Conservation (phyloP, 1,140 invertebrate species). For the Mamestra configurata region DNA sequence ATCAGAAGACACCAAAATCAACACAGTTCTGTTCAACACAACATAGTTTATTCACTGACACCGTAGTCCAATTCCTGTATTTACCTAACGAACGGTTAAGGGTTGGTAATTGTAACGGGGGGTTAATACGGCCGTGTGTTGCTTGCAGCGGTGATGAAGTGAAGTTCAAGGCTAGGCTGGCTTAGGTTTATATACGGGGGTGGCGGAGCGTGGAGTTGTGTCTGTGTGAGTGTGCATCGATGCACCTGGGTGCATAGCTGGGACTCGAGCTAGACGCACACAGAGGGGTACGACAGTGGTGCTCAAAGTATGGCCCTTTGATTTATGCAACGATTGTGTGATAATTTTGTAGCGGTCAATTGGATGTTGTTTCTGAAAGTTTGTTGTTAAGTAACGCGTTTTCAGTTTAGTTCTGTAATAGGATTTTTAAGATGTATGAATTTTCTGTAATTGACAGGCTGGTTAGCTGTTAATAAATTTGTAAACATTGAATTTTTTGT, state of each 20-base stretch:
- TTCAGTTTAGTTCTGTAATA: too few species aligned
- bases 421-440: too few species aligned
- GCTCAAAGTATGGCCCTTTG: slow-evolving; percentile 51
- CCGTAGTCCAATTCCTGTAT: slow-evolving; percentile 48
- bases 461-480: too few species aligned
- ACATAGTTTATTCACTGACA: slow-evolving; percentile 63
- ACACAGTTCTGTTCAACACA: slow-evolving; percentile 68
- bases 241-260: slow-evolving; percentile 66
- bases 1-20: slow-evolving; percentile 59
- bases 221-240: slow-evolving; percentile 63
- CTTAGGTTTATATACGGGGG: slow-evolving; percentile 83
- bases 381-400: background rate
- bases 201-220: slow-evolving; percentile 74
- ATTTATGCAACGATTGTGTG: background rate
- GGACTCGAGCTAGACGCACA: slow-evolving; percentile 36
- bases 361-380: too few species aligned
- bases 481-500: background rate
- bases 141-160: slow-evolving; percentile 70
- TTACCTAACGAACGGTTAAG: slow-evolving; percentile 36
- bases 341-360: background rate
- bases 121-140: slow-evolving; percentile 51
- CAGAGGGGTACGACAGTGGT: background rate
- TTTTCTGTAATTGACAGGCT: too few species aligned
- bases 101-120: slow-evolving; percentile 56
- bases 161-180: slow-evolving; percentile 83